These are phyloP conservation scores for Malurus cyaneus DNA, from an alignment of 2,113 vertebrate genomes.

Conservation along the genomic window DNA sequence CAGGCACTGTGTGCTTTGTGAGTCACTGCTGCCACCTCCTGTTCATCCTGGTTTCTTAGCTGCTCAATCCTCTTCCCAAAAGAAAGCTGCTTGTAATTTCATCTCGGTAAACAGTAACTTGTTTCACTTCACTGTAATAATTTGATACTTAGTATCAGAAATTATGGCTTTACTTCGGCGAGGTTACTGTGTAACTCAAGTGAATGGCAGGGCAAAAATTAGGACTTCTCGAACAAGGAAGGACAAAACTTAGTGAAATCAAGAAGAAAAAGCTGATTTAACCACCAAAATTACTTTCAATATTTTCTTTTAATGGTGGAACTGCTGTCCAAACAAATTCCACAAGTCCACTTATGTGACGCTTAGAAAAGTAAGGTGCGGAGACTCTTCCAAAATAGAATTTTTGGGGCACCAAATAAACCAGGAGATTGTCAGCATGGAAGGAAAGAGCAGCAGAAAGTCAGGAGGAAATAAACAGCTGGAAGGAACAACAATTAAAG, in stretches of 20 bases:
- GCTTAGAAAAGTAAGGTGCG: neutral
- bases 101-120: neutral
- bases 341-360: neutral
- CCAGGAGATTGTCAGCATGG: neutral
- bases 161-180: neutral
- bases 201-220: neutral
- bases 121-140: accelerated
- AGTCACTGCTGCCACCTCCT: conserved; percentile 77
- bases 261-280: neutral
- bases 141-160: neutral
- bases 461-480: neutral
- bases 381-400: neutral
- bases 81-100: neutral
- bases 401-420: neutral
- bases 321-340: neutral
- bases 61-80: conserved; percentile 57
- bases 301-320: neutral
- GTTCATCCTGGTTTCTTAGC: conserved; percentile 70
- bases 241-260: neutral
- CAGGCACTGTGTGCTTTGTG: conserved; percentile 60
- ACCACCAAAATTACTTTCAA: neutral
- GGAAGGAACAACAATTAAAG: neutral
- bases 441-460: neutral
- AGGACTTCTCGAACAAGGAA: neutral
- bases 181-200: neutral